Conservation (phyloP, 2,113 vertebrate genomes). For the Lophotis ruficrista region DNA sequence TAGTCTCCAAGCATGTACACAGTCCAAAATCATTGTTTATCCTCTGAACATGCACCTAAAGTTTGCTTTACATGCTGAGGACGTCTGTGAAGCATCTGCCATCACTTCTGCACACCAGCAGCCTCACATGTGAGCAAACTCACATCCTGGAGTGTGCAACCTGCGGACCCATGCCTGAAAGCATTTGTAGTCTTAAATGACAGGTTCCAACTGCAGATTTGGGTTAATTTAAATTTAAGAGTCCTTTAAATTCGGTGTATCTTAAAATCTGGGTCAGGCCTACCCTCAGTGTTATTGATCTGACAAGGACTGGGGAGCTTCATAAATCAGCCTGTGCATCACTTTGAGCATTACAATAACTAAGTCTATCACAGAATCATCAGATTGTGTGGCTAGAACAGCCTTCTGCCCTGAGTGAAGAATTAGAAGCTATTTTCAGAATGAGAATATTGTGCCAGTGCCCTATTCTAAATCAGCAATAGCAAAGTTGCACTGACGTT, state of each 20-base stretch:
- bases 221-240: background rate
- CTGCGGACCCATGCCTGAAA: background rate
- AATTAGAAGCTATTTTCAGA: conserved; percentile 47
- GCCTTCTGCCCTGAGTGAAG: background rate
- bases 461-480: conserved; percentile 36
- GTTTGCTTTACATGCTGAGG: background rate
- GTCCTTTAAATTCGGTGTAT: background rate
- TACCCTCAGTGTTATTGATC: background rate
- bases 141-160: background rate
- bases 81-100: background rate
- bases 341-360: background rate
- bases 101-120: background rate
- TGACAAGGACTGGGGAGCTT: background rate
- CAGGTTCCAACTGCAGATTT: background rate
- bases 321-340: background rate
- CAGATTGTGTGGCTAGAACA: background rate
- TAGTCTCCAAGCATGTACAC: background rate
- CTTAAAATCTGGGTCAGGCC: background rate
- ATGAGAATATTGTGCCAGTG: conserved; percentile 41
- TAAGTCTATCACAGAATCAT: background rate
- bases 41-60: background rate
- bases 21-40: background rate
- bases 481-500: background rate
- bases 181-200: background rate
- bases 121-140: background rate